A percentile compares a stretch with the other conserved stretches of the same genome.
Evolutionary conservation across 2,888 invertebrate species (phyloP).

Genomic region (Teleiodes luculella): DNA sequence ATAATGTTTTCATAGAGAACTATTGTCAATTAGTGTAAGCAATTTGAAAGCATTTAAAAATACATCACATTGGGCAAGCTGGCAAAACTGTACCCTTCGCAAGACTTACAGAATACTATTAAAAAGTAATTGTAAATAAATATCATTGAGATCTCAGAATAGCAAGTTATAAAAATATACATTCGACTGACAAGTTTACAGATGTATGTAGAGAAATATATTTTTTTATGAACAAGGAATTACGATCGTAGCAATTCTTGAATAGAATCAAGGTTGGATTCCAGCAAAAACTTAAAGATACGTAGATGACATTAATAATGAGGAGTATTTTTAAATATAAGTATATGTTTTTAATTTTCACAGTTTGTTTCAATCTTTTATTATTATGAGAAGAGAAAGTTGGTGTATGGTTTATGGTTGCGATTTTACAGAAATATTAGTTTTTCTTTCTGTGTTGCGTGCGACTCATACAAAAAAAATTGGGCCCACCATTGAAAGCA

Average conservation of each 20-base stretch:
- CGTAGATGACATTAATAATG: no score
- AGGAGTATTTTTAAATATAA: no score
- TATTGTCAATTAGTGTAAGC: not conserved
- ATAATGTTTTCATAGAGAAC: conserved; percentile 18
- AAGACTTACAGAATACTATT: not conserved
- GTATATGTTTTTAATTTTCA: no score
- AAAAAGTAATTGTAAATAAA: conserved; percentile 12
- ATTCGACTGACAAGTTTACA: conserved; percentile 36
- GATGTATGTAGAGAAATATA: conserved; percentile 24
- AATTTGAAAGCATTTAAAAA: conserved; percentile 14
- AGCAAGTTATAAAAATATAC: conserved; percentile 32
- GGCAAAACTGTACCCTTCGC: not conserved
- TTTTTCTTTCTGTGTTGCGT: no score
- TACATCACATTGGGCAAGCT: not conserved
- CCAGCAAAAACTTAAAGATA: not conserved
- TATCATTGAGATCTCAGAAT: conserved; percentile 36
- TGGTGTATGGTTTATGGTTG: no score
- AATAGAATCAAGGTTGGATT: conserved; percentile 1
- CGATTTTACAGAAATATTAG: no score
- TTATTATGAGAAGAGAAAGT: no score
- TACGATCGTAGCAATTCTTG: not conserved
- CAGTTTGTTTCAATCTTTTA: no score
- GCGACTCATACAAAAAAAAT: no score
- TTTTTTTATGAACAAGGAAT: conserved; percentile 22
- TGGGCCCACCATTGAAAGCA: no score